Evolutionary conservation across 2,113 vertebrate species (phyloP).

Genomic region (Rhinoderma darwinii): DNA sequence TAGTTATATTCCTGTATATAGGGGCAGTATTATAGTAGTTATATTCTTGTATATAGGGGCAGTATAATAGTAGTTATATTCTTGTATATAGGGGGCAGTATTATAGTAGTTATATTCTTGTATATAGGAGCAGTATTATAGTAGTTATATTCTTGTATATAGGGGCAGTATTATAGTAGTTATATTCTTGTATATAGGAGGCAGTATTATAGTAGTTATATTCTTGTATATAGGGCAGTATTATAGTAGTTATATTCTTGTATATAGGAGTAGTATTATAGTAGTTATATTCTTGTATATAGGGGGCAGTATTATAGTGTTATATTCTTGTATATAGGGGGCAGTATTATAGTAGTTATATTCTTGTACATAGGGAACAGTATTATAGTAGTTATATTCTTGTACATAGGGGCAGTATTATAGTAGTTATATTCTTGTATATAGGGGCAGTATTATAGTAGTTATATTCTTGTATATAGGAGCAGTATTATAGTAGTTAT

Average conservation of each 20-base stretch:
- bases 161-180: neutral
- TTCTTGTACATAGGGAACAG: neutral
- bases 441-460: neutral
- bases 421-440: neutral
- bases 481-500: no score
- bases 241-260: neutral
- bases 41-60: neutral
- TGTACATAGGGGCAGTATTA: neutral
- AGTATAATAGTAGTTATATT: conserved; percentile 9
- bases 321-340: neutral
- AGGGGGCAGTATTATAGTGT: conserved; percentile 8
- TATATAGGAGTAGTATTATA: neutral
- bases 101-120: conserved; percentile 10
- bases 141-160: neutral
- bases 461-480: no score
- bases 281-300: neutral
- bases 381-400: conserved; percentile 11
- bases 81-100: neutral
- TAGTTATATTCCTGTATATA: no score
- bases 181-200: neutral
- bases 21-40: neutral
- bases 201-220: neutral
- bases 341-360: neutral
- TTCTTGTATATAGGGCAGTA: neutral
- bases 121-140: neutral